Evolutionary conservation across 2,797 vertebrate genomes (phyloP), one percentile per base, ranked within the genome.

Genomic region (Cyprinodon diabolis): DNA sequence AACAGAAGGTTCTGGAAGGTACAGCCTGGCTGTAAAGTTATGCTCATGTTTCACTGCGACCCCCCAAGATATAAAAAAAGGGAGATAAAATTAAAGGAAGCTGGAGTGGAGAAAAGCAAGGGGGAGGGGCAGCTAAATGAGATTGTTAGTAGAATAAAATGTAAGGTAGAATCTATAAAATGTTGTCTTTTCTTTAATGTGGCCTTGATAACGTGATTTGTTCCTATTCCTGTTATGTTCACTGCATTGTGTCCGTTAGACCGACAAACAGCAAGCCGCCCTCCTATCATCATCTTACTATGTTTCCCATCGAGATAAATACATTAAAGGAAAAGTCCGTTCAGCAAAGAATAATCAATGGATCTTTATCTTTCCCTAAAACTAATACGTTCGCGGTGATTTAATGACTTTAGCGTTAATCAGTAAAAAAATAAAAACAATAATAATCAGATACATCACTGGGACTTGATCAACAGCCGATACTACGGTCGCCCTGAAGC

Each of bases 111-210:
- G 11, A 30, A 72, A 72, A 66, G 37, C 58, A 66, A 69, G 21
- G 67, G 19, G 69, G 40, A 68, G 37, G 60, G 55, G 55, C 35
- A 62, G 54, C 35, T 58, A 77, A 80, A 77, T 73, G 21, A 84
- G 81, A 84, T 76, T 65, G 63, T 76, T 62, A 40, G 35, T 4
- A 8, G 35, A 62, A 62, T 62, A 35, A 62, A 62, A 21, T 19
- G 62, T 66, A 71, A 40, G 66, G 71, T 13, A 40, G 55, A 76
- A 87, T 84, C 49, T 48, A 79, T 83, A 72, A 68, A 48, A 74
- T 77, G 72, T 11, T 80, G 25, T 63, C 63, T 37, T 71, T 23
- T 51, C 63, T 78, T 43, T 69, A 35, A 66, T 49, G 4, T 52
- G 68, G 67, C 21, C 60, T 30, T 60, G 54, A 55, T 76, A 68